Evolutionary conservation across 2,797 vertebrate species (phyloP), one percentile per base, ranked within the genome.

Genomic region (Melanotaenia boesemani): DNA sequence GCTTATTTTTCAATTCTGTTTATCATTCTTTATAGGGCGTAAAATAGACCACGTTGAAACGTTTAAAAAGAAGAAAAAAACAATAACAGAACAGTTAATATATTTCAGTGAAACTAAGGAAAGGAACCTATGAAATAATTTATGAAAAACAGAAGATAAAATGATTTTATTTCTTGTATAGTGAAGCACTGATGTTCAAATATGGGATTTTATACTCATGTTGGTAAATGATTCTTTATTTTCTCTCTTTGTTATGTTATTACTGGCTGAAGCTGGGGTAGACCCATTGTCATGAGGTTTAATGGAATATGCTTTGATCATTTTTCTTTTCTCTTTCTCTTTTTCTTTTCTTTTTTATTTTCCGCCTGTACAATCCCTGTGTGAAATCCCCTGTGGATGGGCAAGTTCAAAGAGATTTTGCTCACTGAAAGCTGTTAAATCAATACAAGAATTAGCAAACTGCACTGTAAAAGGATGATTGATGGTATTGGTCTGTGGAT

Each of bases 1-100:
- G 92, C 92, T 94, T 94, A 95, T 94, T 95, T 95, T 95, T 95
- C 80, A 94, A 94, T 94, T 95, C 68, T 92, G 92, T 95, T 94
- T 50, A 88, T 87, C 87, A 79, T 93, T 94, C 92, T 93, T 94
- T 94, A 88, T 91, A 92, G 90, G 84, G 77, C 80, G 64, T 91
- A 91, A 77, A 87, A 94, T 91, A 93, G 85, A 91, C 86, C 83
- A 89, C 81, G 87, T 91, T 91, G 69, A 80, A 90, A 91, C 74
- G 20, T 90, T 66, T 70, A 87, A 86, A 87, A 81, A 79, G 75
- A 73, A 78, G 48, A 50, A 76, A 68, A 30, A 81, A 83, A 59
- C 41, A 44, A 15, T 46, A 83, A 89, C 93, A 85, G 50, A 92
- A 92, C 90, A 92, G 85, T 84, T 93, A 87, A 93, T 95, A 94